Evolutionary conservation across 2,113 vertebrate species (phyloP).

Genomic region (Penelope pileata): DNA sequence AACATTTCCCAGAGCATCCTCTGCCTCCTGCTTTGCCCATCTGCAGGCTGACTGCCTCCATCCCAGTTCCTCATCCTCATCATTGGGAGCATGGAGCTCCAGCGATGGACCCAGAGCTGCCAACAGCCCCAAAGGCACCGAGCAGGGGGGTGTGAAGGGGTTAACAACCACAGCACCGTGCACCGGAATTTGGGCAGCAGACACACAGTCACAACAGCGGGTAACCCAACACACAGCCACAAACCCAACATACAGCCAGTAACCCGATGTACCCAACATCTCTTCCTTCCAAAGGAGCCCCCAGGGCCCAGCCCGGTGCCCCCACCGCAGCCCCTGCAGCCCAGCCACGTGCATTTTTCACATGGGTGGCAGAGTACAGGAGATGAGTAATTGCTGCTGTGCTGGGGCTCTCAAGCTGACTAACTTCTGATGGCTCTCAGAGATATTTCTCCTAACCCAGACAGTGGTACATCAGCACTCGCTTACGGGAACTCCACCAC

Average conservation of each 20-base stretch:
- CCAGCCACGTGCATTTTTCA: not conserved
- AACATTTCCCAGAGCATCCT: constrained; percentile 1
- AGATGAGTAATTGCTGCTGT: constrained; percentile 34
- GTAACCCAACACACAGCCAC: too few relatives aligned
- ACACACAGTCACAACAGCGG: too few relatives aligned
- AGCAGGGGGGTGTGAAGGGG: not conserved
- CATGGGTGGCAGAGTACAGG: not conserved
- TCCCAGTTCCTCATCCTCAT: not conserved
- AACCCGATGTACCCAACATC: too few relatives aligned
- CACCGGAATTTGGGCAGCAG: not conserved
- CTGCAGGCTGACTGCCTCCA: not conserved
- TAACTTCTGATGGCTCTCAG: constrained; percentile 41
- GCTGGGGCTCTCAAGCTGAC: not conserved
- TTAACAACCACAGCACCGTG: not conserved
- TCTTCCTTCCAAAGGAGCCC: accelerated
- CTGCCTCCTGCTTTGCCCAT: not conserved
- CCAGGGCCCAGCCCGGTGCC: not conserved
- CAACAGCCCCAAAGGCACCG: not conserved
- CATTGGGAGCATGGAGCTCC: not conserved
- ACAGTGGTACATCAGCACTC: not conserved
- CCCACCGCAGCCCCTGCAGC: not conserved
- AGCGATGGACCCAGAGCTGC: not conserved
- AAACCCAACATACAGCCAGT: too few relatives aligned
- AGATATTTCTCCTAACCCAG: not conserved
- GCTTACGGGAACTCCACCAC: constrained; percentile 29